Percentiles rank a stretch among this genome's conserved stretches.
These are phyloP conservation scores for Lynx canadensis DNA, from an alignment of 2,113 vertebrate species.

Conservation along the genomic window DNA sequence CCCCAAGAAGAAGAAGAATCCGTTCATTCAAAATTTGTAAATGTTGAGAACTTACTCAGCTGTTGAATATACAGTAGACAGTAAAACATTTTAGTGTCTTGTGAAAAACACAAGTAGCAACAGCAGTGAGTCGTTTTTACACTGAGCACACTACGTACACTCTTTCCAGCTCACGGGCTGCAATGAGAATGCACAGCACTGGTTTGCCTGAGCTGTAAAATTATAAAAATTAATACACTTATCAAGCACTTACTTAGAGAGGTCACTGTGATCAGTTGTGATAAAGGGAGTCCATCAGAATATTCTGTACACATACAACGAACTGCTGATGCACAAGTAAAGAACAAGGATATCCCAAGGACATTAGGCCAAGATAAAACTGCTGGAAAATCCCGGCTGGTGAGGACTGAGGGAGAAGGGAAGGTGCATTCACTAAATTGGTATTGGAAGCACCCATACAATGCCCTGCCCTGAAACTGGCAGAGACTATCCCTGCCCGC, in stretches of 20 bases:
- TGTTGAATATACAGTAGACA: neutral
- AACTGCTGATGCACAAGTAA: fast-evolving
- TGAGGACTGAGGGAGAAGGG: fast-evolving
- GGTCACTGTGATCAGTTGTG: neutral
- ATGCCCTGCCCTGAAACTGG: neutral
- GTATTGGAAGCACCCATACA: neutral
- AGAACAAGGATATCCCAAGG: neutral
- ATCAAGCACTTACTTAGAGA: neutral
- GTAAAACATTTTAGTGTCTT: neutral
- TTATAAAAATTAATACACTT: neutral
- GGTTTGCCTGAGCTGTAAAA: neutral
- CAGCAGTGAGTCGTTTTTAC: neutral
- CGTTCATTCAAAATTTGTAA: neutral
- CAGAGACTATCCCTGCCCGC: neutral
- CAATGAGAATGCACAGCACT: too few relatives aligned
- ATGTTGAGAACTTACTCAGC: neutral
- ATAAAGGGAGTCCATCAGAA: neutral
- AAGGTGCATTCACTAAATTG: fast-evolving
- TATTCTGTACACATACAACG: neutral
- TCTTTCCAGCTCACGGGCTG: neutral
- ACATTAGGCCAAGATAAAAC: neutral
- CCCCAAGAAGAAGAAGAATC: neutral
- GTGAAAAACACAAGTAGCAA: neutral
- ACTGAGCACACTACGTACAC: fast-evolving
- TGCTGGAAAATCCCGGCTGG: neutral